These are phyloP conservation scores for Macrostomum cliftonense DNA, from an alignment of 2,888 invertebrate genomes.

Conservation along the genomic window DNA sequence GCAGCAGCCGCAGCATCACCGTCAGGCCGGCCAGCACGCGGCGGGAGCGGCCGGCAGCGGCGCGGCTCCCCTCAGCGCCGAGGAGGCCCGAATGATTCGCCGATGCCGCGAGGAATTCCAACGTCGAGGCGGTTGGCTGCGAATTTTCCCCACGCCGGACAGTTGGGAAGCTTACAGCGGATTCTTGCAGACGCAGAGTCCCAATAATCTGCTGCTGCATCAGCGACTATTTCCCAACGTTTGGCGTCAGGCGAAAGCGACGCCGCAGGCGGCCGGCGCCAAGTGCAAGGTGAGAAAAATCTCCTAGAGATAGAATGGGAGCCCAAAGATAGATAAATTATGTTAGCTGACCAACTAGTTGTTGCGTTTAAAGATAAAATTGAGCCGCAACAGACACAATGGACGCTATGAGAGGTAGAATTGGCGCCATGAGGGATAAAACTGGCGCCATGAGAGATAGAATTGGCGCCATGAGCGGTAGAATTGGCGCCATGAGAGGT, in stretches of 20 bases:
- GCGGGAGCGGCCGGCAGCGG: slow-evolving; percentile 10
- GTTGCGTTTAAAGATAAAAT: no score
- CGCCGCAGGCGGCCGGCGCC: background rate
- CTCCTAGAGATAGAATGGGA: background rate
- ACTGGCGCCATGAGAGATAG: no score
- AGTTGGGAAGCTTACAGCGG: slow-evolving; percentile 48
- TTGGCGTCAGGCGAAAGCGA: slow-evolving; percentile 14
- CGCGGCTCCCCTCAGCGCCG: slow-evolving; percentile 44
- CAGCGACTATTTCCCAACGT: slow-evolving; percentile 31
- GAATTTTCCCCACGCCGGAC: slow-evolving; percentile 72
- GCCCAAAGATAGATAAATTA: no score
- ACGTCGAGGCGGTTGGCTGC: slow-evolving; percentile 64
- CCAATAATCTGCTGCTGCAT: slow-evolving; percentile 30
- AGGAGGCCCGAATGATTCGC: slow-evolving; percentile 58
- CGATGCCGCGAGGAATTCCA: slow-evolving; percentile 58
- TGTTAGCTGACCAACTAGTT: no score
- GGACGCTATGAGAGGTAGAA: no score
- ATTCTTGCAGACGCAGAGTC: slow-evolving; percentile 27
- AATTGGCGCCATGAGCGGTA: no score
- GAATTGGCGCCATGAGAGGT: no score
- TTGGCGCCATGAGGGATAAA: no score
- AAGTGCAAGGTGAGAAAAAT: background rate
- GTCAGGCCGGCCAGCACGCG: no score
- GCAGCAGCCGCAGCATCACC: no score
- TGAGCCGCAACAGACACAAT: no score